Evolutionary conservation across 2,113 vertebrate genomes (phyloP), one percentile per base, ranked within the genome.

Genomic region (Antechinus stuartii): DNA sequence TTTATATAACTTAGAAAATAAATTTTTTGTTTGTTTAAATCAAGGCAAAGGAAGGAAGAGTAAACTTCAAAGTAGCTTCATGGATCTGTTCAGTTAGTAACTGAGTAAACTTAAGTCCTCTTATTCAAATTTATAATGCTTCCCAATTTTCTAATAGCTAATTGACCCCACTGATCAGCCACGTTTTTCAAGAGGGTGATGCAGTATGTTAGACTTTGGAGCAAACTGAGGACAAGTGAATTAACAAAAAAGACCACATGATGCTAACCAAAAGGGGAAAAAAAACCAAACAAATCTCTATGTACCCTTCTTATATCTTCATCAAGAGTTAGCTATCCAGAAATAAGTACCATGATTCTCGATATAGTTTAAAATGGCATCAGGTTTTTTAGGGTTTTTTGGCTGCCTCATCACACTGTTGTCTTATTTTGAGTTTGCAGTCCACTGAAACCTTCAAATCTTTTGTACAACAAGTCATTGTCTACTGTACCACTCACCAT

Each of bases 211-310:
- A 49, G 90, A 91, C 0, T 0, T 55, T 53, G 92, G 84, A 54
- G 49, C 49, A 94, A n/a, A 89, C 55, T 8, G 25, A 50, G 2
- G 42, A 27, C 89, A 46, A 24, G 42, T 47, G 47, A 56, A 56
- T 90, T 91, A 96, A 97, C 97, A 96, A 97, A 96, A 97, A 50
- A 97, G 89, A 56, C 8, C 52, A 90, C 92, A 84, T 84, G 68
- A n/a, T 84, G 6, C 4, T 76, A 22, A n/a, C 68, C 14, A 76
- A 76, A 76, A 76, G 27, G 3, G 61, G 4, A 16, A 23, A 23
- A n/a, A 6, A 50, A 50, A 50, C 5, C 50, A 50, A n/a, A n/a
- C 11, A 16, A 35, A 5, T 11, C 30, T 68, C 27, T 68, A n/a
- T 68, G 30, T 68, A 68, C 30, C 61, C 30, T 35, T 11, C 12